These are phyloP conservation scores for Eclectus roratus DNA, from an alignment of 2,113 vertebrate species.

Conservation along the genomic window DNA sequence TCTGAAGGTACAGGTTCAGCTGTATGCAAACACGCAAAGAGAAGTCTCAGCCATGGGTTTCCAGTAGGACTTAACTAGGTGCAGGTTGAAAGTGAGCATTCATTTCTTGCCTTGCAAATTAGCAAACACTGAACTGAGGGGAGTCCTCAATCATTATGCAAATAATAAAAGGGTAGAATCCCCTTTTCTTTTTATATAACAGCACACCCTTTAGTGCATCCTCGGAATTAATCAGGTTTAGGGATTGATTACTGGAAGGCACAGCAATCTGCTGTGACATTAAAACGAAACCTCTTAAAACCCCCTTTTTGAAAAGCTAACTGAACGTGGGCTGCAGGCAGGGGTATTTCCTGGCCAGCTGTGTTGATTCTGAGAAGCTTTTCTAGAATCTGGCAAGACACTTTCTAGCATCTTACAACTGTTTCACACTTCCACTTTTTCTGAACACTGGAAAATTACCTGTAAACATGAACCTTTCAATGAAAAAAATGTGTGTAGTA, in stretches of 20 bases:
- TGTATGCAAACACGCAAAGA: constrained; percentile 30
- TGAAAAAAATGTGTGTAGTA: background rate
- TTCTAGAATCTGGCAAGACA: constrained; percentile 18
- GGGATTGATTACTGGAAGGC: constrained; percentile 37
- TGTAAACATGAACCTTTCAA: background rate
- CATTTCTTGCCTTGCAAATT: constrained; percentile 64
- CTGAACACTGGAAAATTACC: constrained; percentile 20
- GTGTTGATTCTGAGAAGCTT: constrained; percentile 25
- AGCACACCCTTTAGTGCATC: background rate
- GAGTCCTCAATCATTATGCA: constrained; percentile 60
- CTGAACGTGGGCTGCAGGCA: background rate
- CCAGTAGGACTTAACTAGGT: constrained; percentile 9
- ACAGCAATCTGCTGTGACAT: background rate
- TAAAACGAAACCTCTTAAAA: constrained; percentile 16
- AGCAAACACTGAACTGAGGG: constrained; percentile 12
- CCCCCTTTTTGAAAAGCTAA: background rate
- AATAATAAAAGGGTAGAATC: constrained; percentile 31
- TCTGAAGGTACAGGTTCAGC: constrained; percentile 24
- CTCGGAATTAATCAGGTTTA: constrained; percentile 21
- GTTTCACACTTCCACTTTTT: background rate
- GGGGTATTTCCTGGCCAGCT: constrained; percentile 54
- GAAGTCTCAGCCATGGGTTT: background rate
- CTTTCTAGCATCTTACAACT: constrained; percentile 40
- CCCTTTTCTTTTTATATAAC: constrained; percentile 11
- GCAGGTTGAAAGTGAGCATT: constrained; percentile 28